These are phyloP conservation scores for Lineus longissimus DNA, from an alignment of 1,140 invertebrate genomes.

Conservation along the genomic window DNA sequence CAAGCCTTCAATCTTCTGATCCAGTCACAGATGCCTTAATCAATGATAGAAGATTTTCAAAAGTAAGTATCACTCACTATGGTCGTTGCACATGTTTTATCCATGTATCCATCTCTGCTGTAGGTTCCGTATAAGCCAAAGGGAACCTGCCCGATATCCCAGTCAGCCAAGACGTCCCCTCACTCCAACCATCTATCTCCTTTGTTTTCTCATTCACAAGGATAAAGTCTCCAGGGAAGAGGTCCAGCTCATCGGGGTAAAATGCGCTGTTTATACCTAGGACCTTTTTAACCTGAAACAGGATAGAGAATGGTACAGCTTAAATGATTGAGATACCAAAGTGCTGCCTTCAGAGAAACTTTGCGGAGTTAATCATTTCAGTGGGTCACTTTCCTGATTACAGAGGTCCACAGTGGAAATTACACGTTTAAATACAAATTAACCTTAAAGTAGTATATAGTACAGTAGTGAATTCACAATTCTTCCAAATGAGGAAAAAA, in stretches of 20 bases:
- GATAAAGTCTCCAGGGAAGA: conserved; percentile 80
- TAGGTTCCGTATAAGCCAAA: conserved; percentile 73
- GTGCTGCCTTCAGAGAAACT: too few species aligned
- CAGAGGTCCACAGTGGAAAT: too few species aligned
- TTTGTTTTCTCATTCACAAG: conserved; percentile 70
- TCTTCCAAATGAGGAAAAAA: background rate
- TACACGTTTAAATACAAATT: too few species aligned
- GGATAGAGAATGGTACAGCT: background rate
- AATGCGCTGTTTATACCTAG: conserved; percentile 72
- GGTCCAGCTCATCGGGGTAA: conserved; percentile 77
- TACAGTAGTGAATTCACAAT: too few species aligned
- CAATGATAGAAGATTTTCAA: too few species aligned
- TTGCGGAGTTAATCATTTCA: too few species aligned
- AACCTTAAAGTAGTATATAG: too few species aligned
- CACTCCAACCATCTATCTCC: conserved; percentile 79
- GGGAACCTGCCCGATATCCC: conserved; percentile 74
- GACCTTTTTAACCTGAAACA: conserved; percentile 70
- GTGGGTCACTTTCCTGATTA: too few species aligned
- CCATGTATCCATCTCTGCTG: conserved; percentile 85
- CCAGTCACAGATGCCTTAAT: too few species aligned
- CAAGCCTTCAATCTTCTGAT: too few species aligned
- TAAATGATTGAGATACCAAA: background rate
- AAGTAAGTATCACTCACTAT: too few species aligned
- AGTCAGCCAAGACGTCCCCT: conserved; percentile 82
- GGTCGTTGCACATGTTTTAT: conserved; percentile 66